Conservation (phyloP, 35 echinoderm and acorn worm genomes). For the Hemicentrotus pulcherrimus region DNA sequence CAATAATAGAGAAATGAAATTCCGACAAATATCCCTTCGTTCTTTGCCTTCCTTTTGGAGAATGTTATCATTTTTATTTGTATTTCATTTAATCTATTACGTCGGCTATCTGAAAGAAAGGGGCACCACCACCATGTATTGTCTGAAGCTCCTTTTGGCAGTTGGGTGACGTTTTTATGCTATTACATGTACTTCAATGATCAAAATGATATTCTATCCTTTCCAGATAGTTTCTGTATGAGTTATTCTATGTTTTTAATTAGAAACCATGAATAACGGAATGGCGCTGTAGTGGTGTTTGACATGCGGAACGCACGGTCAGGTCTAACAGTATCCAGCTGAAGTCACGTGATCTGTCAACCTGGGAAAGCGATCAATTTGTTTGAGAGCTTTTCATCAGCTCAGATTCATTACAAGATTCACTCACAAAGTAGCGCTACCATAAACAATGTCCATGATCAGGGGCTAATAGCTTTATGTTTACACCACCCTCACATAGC, state of each 20-base stretch:
- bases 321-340: not conserved
- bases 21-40: not conserved
- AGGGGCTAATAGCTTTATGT: constrained; percentile 11
- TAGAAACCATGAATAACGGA: not conserved
- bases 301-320: not conserved
- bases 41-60: not conserved
- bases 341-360: not conserved
- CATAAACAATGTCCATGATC: not conserved
- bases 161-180: not conserved
- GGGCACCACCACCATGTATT: no score
- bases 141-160: no score
- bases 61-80: not conserved
- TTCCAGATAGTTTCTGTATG: not conserved
- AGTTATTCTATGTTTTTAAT: not conserved
- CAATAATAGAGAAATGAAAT: not conserved
- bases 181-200: not conserved
- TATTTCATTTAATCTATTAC: no score
- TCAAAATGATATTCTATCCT: not conserved
- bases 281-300: not conserved
- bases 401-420: not conserved
- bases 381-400: not conserved
- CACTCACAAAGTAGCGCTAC: not conserved
- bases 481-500: not conserved
- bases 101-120: no score
- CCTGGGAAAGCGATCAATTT: not conserved